Percentiles rank a stretch among this genome's conserved stretches.
These are phyloP conservation scores for Pedetes capensis DNA, from an alignment of 2,113 vertebrate genomes.

Conservation along the genomic window DNA sequence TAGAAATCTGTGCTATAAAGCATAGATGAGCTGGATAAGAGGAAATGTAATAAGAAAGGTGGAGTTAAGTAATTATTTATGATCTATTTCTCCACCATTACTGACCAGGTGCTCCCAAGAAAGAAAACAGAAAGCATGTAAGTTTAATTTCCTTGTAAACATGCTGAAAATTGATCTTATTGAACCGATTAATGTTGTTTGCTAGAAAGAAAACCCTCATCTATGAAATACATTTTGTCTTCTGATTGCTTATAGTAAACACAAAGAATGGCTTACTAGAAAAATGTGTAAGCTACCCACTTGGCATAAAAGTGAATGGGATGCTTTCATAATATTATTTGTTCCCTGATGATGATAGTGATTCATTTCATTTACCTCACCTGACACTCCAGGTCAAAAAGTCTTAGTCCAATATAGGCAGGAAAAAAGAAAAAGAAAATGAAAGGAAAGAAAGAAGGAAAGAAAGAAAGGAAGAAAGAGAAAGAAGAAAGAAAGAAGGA, in stretches of 20 bases:
- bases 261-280: neutral
- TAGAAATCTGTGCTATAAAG: neutral
- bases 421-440: neutral
- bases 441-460: too few species aligned
- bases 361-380: neutral
- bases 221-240: neutral
- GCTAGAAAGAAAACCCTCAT: neutral
- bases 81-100: neutral
- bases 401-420: neutral
- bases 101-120: neutral
- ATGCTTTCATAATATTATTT: neutral
- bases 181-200: neutral
- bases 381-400: neutral
- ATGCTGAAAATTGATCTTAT: neutral
- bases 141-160: neutral
- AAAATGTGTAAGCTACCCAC: neutral
- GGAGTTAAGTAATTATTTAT: neutral
- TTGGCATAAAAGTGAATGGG: neutral
- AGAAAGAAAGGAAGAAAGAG: too few species aligned
- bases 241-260: neutral
- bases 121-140: neutral
- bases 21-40: neutral
- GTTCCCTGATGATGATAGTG: neutral
- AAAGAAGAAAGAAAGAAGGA: too few species aligned
- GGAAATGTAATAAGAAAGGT: neutral